Evolutionary conservation across 2,113 vertebrate species (phyloP).

Genomic region (Dipodomys spectabilis): DNA sequence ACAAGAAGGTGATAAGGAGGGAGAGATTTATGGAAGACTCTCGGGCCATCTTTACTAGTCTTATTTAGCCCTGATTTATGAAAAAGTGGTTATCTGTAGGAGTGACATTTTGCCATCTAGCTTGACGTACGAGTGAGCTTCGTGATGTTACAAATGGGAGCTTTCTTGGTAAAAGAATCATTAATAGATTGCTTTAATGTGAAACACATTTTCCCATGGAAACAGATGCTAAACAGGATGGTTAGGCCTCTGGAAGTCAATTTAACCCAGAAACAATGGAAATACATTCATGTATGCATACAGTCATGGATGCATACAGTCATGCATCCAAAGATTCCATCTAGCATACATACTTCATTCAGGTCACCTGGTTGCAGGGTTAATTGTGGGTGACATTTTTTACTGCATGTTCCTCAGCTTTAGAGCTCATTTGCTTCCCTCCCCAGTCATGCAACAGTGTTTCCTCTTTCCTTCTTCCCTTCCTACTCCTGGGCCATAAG

Average conservation of each 20-base stretch:
- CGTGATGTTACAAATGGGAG: slow-evolving; percentile 58
- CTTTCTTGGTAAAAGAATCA: slow-evolving; percentile 49
- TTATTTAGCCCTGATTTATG: slow-evolving; percentile 70
- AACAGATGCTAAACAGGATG: slow-evolving; percentile 29
- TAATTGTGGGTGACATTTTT: not conserved
- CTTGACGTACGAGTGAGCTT: slow-evolving; percentile 62
- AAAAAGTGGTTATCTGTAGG: slow-evolving; percentile 62
- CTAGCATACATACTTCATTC: not conserved
- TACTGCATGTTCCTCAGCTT: not conserved
- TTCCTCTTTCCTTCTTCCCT: not conserved
- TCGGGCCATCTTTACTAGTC: slow-evolving; percentile 5
- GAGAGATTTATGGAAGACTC: slow-evolving; percentile 42
- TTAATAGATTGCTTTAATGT: slow-evolving; percentile 69
- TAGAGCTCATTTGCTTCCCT: not conserved
- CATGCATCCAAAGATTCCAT: not conserved
- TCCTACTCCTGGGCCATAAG: not conserved
- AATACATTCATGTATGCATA: not conserved
- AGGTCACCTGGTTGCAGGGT: not conserved
- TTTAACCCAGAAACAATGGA: slow-evolving; percentile 31
- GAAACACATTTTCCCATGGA: slow-evolving; percentile 51
- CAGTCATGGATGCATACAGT: no score
- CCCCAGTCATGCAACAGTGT: not conserved
- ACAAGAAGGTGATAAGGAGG: not conserved
- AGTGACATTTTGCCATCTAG: slow-evolving; percentile 47
- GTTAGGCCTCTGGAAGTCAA: slow-evolving; percentile 31